Evolutionary conservation across 1,140 invertebrate species (phyloP).

Genomic region (Sarcophaga bullata): DNA sequence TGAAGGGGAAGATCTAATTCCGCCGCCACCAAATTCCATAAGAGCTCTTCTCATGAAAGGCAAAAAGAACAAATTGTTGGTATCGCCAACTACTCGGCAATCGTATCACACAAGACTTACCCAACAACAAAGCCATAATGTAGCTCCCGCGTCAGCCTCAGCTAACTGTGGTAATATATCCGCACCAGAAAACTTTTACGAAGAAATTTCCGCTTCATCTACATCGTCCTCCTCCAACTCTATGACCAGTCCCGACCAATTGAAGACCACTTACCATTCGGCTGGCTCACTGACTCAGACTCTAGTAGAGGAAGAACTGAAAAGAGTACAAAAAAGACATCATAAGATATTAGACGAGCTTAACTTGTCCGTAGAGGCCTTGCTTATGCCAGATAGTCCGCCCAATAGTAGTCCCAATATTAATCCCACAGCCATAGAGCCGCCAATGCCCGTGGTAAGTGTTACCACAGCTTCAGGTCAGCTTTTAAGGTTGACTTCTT

Average conservation of each 20-base stretch:
- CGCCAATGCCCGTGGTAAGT: conserved; percentile 66
- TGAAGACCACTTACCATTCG: conserved; percentile 54
- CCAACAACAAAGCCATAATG: conserved; percentile 67
- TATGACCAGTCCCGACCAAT: conserved; percentile 48
- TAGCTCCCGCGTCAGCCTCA: neutral
- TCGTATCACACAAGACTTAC: conserved; percentile 59
- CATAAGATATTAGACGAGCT: conserved; percentile 83
- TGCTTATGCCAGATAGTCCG: conserved; percentile 79
- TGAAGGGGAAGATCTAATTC: conserved; percentile 58
- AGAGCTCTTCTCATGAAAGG: conserved; percentile 60
- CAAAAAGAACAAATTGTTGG: conserved; percentile 60
- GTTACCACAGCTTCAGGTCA: conserved; percentile 61
- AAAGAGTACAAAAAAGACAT: conserved; percentile 80
- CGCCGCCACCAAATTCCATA: conserved; percentile 66
- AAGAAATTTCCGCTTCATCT: conserved; percentile 75
- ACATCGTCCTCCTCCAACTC: conserved; percentile 28
- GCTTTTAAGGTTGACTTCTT: conserved; percentile 50
- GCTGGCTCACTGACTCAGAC: conserved; percentile 71
- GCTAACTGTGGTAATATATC: conserved; percentile 66
- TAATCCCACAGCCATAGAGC: conserved; percentile 57
- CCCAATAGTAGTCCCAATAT: conserved; percentile 54
- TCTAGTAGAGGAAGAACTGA: conserved; percentile 82
- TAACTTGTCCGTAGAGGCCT: conserved; percentile 87
- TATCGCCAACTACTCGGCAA: conserved; percentile 55
- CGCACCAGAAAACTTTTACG: conserved; percentile 87